phyloP scores from a whole-genome alignment of 1,140 invertebrate genomes.

The Solenopsis fugax region DNA sequence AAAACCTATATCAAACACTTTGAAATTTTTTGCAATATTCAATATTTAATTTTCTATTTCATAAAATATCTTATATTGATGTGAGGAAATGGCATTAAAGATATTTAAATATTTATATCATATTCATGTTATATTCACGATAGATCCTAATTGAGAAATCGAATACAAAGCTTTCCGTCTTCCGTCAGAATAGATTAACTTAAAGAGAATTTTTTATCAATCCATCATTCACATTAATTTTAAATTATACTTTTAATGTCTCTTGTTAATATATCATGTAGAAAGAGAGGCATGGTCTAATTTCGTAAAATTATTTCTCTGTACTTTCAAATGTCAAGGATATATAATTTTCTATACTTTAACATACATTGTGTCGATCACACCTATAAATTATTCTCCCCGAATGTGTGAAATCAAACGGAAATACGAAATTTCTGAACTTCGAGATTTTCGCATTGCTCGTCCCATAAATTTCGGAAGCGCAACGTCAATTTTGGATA shows the following conservation, averaged over 20 bases:
- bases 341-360: constrained; percentile 9
- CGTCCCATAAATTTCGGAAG: constrained; percentile 54
- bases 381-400: constrained; percentile 15
- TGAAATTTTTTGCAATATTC: neutral
- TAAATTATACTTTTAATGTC: neutral
- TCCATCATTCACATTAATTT: constrained; percentile 13
- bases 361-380: neutral
- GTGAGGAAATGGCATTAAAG: neutral
- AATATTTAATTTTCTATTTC: constrained; percentile 9
- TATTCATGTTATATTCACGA: neutral
- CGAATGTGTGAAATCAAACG: constrained; percentile 41
- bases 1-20: neutral
- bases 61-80: neutral
- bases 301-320: neutral
- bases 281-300: neutral
- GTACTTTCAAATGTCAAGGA: neutral
- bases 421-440: constrained; percentile 32
- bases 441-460: constrained; percentile 41
- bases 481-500: constrained; percentile 53
- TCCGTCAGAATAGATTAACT: neutral
- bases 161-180: neutral
- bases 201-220: neutral
- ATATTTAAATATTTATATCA: neutral
- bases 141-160: neutral
- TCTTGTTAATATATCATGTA: neutral